Base-by-base conservation (phyloP, 2,113 vertebrate genomes). In the Lepisosteus oculatus region DNA sequence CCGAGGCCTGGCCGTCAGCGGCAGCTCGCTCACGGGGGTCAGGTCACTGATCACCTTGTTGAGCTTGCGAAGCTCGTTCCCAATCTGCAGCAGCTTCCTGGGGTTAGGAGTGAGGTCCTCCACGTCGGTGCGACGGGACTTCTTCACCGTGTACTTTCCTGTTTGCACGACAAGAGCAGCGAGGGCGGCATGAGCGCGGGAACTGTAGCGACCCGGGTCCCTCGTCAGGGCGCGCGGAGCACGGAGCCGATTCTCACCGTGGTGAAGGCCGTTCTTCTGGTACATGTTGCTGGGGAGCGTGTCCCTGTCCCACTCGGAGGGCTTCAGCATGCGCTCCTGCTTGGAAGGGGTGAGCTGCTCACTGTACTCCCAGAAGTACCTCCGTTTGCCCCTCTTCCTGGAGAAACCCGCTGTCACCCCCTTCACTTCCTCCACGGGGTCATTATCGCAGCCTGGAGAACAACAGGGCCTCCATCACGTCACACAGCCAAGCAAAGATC, bases 321-420 rank as follows among this genome's bases (percentile, higher is more conserved):
- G 97, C 82, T 95, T 94, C 7, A 98, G 91, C 93, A 97, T 94
- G 59, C 95, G 94, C 75, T 99, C 97, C 76, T 98, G 97, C 69
- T 98, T 97, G 0, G 91, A 91, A 2, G 96, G 94, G 0, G 92
- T 95, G 71, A 98, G 89, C 43, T 99, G 97, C 78, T 99, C 97
- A 0, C 97, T 99, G 81, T 99, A 99, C 74, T 99, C 97, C 97
- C 97, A 99, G 85, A 99, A 99, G 84, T 99, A 99, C 80, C 97
- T 91, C 15, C 96, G 86, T 80, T 98, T 99, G 72, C 96, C 95
- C 86, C 97, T 92, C 80, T 99, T 99, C 71, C 95, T 94, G 80
- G 92, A 95, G 75, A 95, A 93, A 73, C 95, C 84, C n/a, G 95
- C 91, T 14, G 96, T 93, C 86, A 96, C 88, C 72, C 96, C 96